Evolutionary conservation across 2,797 vertebrate species (phyloP).

Genomic region (Myoxocephalus aenaeus): DNA sequence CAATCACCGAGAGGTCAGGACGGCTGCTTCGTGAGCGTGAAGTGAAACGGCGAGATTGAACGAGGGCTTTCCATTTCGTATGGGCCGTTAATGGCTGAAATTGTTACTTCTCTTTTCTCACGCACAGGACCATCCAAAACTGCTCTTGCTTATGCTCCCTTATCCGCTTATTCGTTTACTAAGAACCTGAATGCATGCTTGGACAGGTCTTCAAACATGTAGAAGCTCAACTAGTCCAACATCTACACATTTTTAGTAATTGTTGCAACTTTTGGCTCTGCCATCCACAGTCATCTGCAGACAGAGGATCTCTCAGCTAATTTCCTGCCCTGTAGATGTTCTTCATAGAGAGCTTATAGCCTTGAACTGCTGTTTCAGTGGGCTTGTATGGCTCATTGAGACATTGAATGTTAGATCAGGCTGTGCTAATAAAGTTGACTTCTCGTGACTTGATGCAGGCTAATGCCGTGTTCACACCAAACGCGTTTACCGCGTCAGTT

Average conservation of each 20-base stretch:
- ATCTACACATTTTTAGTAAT: background rate
- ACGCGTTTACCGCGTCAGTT: too few species aligned
- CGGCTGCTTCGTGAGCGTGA: conserved; percentile 44
- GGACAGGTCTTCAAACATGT: background rate
- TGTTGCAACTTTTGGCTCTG: background rate
- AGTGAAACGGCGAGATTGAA: conserved; percentile 54
- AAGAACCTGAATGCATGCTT: background rate
- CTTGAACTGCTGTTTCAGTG: conserved; percentile 3
- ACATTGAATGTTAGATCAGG: too few species aligned
- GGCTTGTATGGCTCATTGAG: background rate
- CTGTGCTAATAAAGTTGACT: too few species aligned
- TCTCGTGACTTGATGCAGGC: too few species aligned
- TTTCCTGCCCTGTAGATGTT: background rate
- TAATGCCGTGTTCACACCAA: too few species aligned
- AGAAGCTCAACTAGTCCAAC: background rate
- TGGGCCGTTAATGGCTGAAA: conserved; percentile 19
- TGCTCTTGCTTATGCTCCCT: background rate
- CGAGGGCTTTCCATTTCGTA: conserved; percentile 34
- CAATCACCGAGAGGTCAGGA: conserved; percentile 58
- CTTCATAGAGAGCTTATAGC: background rate
- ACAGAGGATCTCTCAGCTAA: background rate
- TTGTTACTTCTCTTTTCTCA: conserved; percentile 24
- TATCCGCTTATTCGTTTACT: conserved; percentile 27
- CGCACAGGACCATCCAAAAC: conserved; percentile 15
- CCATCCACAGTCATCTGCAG: background rate